Conservation (phyloP, 2,113 vertebrate genomes). For the Pollachius pollachius region DNA sequence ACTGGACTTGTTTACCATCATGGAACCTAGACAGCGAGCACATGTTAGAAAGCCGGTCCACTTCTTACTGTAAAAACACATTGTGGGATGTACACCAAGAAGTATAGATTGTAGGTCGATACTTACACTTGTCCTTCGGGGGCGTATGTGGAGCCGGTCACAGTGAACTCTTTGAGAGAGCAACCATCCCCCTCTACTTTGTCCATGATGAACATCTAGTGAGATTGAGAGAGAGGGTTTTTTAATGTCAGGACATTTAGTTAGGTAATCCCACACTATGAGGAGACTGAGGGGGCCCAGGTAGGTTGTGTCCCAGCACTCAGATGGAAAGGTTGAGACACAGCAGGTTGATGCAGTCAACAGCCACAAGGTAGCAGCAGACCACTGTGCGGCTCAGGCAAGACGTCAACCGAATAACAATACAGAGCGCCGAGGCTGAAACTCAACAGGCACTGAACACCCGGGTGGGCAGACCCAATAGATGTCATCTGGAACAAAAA, state of each 20-base stretch:
- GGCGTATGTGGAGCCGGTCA: slow-evolving; percentile 93
- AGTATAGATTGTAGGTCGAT: too few relatives aligned
- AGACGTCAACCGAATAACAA: not conserved
- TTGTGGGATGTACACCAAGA: too few relatives aligned
- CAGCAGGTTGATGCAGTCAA: not conserved
- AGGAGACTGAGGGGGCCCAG: too few relatives aligned
- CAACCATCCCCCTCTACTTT: slow-evolving; percentile 83
- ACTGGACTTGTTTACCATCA: slow-evolving; percentile 84
- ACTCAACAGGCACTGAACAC: slow-evolving; percentile 37
- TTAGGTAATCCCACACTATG: not conserved
- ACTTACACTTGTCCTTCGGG: slow-evolving; percentile 97
- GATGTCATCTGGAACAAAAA: slow-evolving; percentile 42
- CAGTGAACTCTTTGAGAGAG: slow-evolving; percentile 89
- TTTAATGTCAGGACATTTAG: not conserved
- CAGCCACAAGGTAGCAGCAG: slow-evolving; percentile 58
- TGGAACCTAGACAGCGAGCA: slow-evolving; percentile 74
- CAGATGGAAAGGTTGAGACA: too few relatives aligned
- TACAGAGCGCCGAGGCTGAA: slow-evolving; percentile 17
- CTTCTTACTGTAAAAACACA: not conserved
- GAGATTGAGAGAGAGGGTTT: not conserved
- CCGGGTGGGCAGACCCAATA: slow-evolving; percentile 27
- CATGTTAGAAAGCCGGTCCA: not conserved
- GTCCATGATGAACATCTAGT: slow-evolving; percentile 93
- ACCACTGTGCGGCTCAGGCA: not conserved
- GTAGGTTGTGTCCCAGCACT: slow-evolving; percentile 2